Evolutionary conservation across 2,888 invertebrate genomes (phyloP).

Genomic region (Erebia ligea): DNA sequence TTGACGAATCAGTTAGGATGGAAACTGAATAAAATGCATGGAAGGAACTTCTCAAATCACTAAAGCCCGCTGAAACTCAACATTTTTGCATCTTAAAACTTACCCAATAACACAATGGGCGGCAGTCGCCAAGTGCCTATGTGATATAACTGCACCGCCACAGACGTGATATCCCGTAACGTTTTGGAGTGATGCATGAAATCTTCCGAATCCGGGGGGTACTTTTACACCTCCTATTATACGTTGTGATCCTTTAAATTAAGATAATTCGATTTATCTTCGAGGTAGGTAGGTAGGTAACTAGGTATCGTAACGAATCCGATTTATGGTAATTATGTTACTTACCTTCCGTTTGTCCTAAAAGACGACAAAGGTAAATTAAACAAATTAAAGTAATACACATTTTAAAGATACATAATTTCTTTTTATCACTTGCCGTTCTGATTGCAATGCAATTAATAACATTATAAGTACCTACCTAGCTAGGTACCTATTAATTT

Average conservation of each 20-base stretch:
- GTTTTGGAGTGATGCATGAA: slow-evolving; percentile 73
- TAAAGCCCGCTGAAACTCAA: too few relatives aligned
- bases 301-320: background rate
- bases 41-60: too few relatives aligned
- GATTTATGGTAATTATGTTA: background rate
- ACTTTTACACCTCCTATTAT: slow-evolving; percentile 67
- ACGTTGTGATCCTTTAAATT: slow-evolving; percentile 43
- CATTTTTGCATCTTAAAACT: background rate
- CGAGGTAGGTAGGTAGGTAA: background rate
- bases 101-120: slow-evolving; percentile 66
- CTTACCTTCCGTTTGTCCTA: background rate
- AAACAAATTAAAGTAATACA: background rate
- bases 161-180: slow-evolving; percentile 68
- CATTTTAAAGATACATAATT: background rate
- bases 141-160: slow-evolving; percentile 69
- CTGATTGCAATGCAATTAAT: slow-evolving; percentile 14
- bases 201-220: slow-evolving; percentile 57
- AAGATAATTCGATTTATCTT: too few relatives aligned
- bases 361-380: background rate
- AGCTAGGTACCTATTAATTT: too few relatives aligned
- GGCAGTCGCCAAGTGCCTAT: slow-evolving; percentile 62
- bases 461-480: slow-evolving; percentile 15
- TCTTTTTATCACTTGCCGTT: background rate
- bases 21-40: too few relatives aligned
- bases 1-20: too few relatives aligned